Evolutionary conservation across 2,113 vertebrate genomes (phyloP), one percentile per base, ranked within the genome.

Genomic region (Gadus macrocephalus): DNA sequence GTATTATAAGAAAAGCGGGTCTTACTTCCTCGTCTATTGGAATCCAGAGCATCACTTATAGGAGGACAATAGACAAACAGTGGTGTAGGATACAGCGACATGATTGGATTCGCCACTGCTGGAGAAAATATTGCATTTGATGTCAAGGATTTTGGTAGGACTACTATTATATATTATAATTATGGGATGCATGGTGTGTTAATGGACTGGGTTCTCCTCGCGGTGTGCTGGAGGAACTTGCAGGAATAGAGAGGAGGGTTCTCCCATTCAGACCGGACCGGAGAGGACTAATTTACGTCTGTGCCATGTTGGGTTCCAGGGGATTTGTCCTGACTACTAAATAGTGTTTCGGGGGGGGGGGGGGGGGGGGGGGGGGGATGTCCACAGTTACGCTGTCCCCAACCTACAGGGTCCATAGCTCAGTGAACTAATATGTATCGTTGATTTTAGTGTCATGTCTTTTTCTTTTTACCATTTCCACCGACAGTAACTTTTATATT

Each of bases 311-410:
- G 86, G 84, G 87, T 83, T 89, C 81, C 81, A 80, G 55, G 69
- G 75, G 81, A 27, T 90, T 87, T 89, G 91, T 87, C 86, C 83
- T 82, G 90, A 93, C 90, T 91, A 92, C 90, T 91, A 92, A 91
- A 56, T 87, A 84, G 89, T 88, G 89, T 90, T 91, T 83, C 84
- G 88, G 81, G 70, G 69, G 81, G 82, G 83, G 73, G 74, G 6
- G 82, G 75, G 66, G 85, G 73, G 77, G 78, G 76, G 74, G 69
- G 71, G 68, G 69, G 31, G 31, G 31, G 31, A n/a, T n/a, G n/a
- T 31, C 1, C 31, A 35, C 31, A 35, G 31, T 5, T 35, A 4
- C 4, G 6, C 31, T 35, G 6, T 35, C 31, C 31, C 4, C 1
- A 35, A 4, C 31, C 31, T 35, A 35, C 31, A 35, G 4, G 4